Percentiles rank a stretch among this genome's conserved stretches.
These are phyloP conservation scores for Pitangus sulphuratus DNA, from an alignment of 2,797 vertebrate genomes.

Conservation along the genomic window DNA sequence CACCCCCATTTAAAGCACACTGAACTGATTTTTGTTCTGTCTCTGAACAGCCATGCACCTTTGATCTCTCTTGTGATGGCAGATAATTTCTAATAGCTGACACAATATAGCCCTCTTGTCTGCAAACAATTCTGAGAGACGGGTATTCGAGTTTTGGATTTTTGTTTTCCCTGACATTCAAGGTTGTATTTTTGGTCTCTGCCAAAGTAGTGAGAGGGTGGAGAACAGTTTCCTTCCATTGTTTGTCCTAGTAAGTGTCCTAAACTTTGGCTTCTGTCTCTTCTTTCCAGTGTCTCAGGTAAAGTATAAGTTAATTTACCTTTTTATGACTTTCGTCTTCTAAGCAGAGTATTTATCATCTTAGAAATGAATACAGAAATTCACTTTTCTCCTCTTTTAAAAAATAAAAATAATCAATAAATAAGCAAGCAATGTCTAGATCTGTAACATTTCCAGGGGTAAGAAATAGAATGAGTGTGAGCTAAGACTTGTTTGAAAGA, in stretches of 20 bases:
- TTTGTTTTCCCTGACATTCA: constrained; percentile 34
- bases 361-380: neutral
- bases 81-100: constrained; percentile 28
- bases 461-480: neutral
- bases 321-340: neutral
- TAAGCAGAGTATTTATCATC: neutral
- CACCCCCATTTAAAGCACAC: neutral
- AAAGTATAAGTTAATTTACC: neutral
- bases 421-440: neutral
- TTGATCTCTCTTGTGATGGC: neutral
- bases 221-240: constrained; percentile 49
- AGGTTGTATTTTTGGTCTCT: constrained; percentile 29
- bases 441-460: neutral
- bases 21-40: neutral
- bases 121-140: neutral
- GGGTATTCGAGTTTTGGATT: neutral
- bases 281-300: constrained; percentile 7
- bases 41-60: neutral
- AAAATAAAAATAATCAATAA: neutral
- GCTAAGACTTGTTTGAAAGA: neutral
- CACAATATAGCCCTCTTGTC: neutral
- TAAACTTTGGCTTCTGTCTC: constrained; percentile 1
- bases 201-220: constrained; percentile 1
- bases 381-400: neutral
- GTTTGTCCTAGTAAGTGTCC: neutral